phyloP scores from a whole-genome alignment of 1,140 invertebrate species.

The Drosophila equinoxialis region DNA sequence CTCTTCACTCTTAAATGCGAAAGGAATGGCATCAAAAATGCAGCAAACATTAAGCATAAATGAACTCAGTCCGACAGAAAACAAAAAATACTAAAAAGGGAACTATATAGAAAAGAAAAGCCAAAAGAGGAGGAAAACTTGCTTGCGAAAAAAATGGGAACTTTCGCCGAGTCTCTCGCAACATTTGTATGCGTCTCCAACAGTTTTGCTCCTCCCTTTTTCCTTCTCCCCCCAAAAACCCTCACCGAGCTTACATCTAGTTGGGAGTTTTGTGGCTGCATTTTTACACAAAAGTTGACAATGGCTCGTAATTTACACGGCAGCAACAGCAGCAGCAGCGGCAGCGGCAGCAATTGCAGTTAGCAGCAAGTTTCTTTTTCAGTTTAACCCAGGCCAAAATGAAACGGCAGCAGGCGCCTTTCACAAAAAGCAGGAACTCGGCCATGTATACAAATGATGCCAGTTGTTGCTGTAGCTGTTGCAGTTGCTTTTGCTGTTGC shows the following conservation, averaged over 20 bases:
- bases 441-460: constrained; percentile 74
- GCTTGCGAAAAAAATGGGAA: constrained; percentile 19
- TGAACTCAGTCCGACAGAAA: constrained; percentile 56
- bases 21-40: constrained; percentile 70
- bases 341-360: constrained; percentile 9
- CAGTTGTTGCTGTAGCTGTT: constrained; percentile 28
- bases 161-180: constrained; percentile 44
- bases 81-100: constrained; percentile 13
- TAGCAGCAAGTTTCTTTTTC: constrained; percentile 39
- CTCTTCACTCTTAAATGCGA: constrained; percentile 18
- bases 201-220: neutral
- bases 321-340: constrained; percentile 32
- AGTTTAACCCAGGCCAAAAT: constrained; percentile 31
- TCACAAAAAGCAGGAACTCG: constrained; percentile 44
- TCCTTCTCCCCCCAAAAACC: neutral
- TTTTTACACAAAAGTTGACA: constrained; percentile 66
- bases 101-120: constrained; percentile 12
- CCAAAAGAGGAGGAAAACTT: constrained; percentile 4
- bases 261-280: constrained; percentile 36
- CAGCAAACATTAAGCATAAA: constrained; percentile 72
- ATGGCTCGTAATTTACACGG: constrained; percentile 74
- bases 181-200: constrained; percentile 52
- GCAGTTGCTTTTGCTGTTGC: neutral
- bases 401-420: constrained; percentile 39
- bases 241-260: neutral